Evolutionary conservation across 2,797 vertebrate genomes (phyloP).

Genomic region (Triplophysa bombifrons): DNA sequence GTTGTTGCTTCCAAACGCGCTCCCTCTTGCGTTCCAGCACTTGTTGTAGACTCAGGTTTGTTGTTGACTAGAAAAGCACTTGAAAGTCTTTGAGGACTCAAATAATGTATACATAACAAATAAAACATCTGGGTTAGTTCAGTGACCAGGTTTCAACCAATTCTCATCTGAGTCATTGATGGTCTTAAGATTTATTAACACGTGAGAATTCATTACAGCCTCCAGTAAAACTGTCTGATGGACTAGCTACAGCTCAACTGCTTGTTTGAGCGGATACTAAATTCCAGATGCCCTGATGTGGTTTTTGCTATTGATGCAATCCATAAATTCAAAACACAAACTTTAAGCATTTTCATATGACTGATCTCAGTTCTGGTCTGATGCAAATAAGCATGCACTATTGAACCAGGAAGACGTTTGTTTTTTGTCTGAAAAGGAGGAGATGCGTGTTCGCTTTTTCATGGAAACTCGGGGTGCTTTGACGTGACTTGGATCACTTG

Average conservation of each 20-base stretch:
- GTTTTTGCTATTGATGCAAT: neutral
- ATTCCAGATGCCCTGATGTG: slow-evolving; percentile 23
- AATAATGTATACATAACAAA: slow-evolving; percentile 21
- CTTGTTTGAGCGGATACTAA: slow-evolving; percentile 12
- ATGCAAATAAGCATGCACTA: slow-evolving; percentile 13
- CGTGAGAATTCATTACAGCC: neutral
- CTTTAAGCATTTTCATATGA: slow-evolving; percentile 14
- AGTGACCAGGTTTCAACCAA: slow-evolving; percentile 31
- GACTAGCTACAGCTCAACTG: neutral
- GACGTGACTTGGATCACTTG: neutral
- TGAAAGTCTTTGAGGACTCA: slow-evolving; percentile 15
- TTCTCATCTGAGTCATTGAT: slow-evolving; percentile 39
- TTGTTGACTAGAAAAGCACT: slow-evolving; percentile 5
- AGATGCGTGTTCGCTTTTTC: neutral
- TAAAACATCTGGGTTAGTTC: slow-evolving; percentile 31
- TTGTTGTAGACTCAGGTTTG: neutral
- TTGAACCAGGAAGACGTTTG: neutral
- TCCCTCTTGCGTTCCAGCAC: neutral
- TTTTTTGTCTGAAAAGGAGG: neutral
- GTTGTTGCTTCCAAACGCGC: neutral
- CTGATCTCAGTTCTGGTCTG: neutral
- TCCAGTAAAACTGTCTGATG: slow-evolving; percentile 1
- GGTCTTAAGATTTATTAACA: slow-evolving; percentile 17
- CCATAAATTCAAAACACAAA: neutral
- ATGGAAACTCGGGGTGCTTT: neutral